Base-by-base conservation (phyloP, 1,140 invertebrate species). In the Bombus consobrinus region DNA sequence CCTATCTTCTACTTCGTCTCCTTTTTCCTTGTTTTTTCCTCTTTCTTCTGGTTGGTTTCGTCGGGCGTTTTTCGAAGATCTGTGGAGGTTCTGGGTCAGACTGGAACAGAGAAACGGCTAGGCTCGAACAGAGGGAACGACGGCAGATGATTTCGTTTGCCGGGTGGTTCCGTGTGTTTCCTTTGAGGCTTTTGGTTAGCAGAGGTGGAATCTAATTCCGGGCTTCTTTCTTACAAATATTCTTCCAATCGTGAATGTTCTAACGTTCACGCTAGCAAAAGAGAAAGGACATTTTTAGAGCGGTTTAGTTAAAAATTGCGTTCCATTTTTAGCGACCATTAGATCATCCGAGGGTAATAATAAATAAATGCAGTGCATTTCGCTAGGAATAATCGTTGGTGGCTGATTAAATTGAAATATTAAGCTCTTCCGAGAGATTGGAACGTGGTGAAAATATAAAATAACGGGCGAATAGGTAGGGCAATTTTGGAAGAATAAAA, bases 201-300 rank as follows among this genome's bases (percentile, higher is more conserved):
- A 74, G 25, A 76, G 39, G 34, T 4, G 53, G 12, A 76, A 76
- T 76, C 53, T 76, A 76, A 76, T 76, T 59, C 34, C 5, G n/a
- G n/a, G 1, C n/a, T 25, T 8, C 73, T 57, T 28, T 57, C n/a
- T 22, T 10, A 0, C 47, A 28, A 34, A 37, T 75, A n/a, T 75
- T 75, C 73, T 32, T 37, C 32, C 32, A 57, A 57, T 75, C 73
- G 22, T 57, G 47, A 75, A 57, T 75, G 34, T 75, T 75, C 15
- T 32, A 75, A 32, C 34, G 32, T 32, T 43, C 41, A 9, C 28
- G 9, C 12, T 73, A 28, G 39, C 18, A 5, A 62, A 28, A 28
- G 59, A 62, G 12, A 53, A 53, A 53, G 47, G 18, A 22, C 47
- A 22, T 22, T 5, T 22, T 6, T 53, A 53, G 18, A 53, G 18